phyloP scores from a whole-genome alignment of 2,797 vertebrate genomes.

The Limnodromus scolopaceus region DNA sequence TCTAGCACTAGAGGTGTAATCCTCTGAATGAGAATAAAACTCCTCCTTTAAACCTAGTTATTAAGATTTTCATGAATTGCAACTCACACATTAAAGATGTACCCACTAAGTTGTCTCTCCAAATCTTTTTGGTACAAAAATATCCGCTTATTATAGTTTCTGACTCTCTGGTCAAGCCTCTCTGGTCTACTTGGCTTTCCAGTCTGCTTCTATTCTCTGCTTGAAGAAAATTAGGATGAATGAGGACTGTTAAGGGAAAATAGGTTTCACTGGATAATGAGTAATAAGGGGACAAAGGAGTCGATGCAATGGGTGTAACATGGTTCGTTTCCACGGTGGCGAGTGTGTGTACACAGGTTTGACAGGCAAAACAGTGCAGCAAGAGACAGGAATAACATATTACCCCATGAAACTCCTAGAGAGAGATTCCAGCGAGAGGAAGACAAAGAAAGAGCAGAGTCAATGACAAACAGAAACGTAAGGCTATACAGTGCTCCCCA shows the following conservation, averaged over 20 bases:
- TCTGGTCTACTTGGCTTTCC: not conserved
- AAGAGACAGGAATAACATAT: conserved; percentile 84
- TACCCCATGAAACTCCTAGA: conserved; percentile 99
- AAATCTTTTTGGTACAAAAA: not conserved
- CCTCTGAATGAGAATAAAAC: not conserved
- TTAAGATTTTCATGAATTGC: not conserved
- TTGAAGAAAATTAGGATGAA: not conserved
- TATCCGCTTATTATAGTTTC: not conserved
- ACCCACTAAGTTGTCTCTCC: not conserved
- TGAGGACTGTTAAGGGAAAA: conserved; percentile 1
- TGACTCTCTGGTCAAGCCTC: not conserved
- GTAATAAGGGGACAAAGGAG: not conserved
- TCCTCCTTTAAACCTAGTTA: not conserved
- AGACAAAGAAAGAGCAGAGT: conserved; percentile 82
- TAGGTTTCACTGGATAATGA: conserved; percentile 32
- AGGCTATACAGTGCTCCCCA: conserved; percentile 40
- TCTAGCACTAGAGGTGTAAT: not conserved
- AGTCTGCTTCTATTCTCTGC: not conserved
- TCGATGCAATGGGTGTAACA: conserved; percentile 43
- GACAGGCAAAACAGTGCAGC: conserved; percentile 72
- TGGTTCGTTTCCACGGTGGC: conserved; percentile 20
- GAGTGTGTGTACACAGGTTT: conserved; percentile 29
- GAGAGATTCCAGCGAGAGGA: conserved; percentile 81
- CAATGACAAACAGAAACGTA: conserved; percentile 72
- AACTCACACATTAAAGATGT: not conserved